phyloP scores from a whole-genome alignment of 2,797 vertebrate species.

The Thalassophryne amazonica region DNA sequence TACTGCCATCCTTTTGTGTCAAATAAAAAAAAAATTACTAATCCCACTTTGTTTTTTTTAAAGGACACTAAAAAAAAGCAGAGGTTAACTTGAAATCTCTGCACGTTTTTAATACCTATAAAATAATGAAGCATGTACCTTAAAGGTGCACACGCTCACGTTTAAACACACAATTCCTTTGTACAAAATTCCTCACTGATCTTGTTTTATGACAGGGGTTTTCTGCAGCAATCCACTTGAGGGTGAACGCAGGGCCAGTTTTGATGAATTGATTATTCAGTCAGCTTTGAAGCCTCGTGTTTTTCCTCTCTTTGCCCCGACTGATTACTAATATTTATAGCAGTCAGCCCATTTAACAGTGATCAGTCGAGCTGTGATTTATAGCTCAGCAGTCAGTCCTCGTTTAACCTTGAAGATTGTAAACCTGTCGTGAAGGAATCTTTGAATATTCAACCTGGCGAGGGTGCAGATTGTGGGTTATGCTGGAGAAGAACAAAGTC shows the following conservation, averaged over 20 bases:
- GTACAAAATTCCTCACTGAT: slow-evolving; percentile 57
- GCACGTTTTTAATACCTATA: slow-evolving; percentile 7
- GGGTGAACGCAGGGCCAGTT: slow-evolving; percentile 77
- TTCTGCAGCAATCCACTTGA: slow-evolving; percentile 49
- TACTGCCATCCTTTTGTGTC: neutral
- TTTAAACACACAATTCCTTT: slow-evolving; percentile 59
- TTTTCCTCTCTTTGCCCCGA: slow-evolving; percentile 39
- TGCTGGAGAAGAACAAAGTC: slow-evolving; percentile 2
- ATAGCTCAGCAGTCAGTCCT: slow-evolving; percentile 72
- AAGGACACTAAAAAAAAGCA: too few species aligned
- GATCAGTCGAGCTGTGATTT: slow-evolving; percentile 61
- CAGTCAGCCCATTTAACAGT: slow-evolving; percentile 72
- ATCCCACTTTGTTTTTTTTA: slow-evolving; percentile 12
- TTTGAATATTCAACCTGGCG: slow-evolving; percentile 57
- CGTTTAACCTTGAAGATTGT: slow-evolving; percentile 64
- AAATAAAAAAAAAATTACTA: slow-evolving; percentile 3
- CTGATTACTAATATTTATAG: slow-evolving; percentile 85
- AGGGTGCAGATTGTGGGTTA: slow-evolving; percentile 35
- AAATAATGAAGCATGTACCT: slow-evolving; percentile 1
- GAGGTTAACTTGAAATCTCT: neutral
- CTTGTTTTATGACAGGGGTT: slow-evolving; percentile 57
- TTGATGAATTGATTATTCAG: slow-evolving; percentile 79
- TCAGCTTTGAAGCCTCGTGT: slow-evolving; percentile 70
- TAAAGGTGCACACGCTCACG: slow-evolving; percentile 13
- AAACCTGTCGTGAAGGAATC: slow-evolving; percentile 63